Base-by-base conservation (phyloP, 2,113 vertebrate genomes). In the Zingel zingel region DNA sequence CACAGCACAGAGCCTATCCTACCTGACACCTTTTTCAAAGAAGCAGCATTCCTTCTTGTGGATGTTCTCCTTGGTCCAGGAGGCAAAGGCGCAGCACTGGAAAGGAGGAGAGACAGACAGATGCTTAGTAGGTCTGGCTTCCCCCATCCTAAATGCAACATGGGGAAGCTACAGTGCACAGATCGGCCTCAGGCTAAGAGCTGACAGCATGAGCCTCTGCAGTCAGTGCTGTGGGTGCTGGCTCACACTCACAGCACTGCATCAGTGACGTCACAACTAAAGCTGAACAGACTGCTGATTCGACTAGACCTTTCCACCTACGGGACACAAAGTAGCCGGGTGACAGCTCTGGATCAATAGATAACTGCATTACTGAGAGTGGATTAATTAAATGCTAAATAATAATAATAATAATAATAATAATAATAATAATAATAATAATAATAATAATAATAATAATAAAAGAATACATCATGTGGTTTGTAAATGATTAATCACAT, bases 41-140 rank as follows among this genome's bases (percentile, higher is more conserved):
- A 96, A 95, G 61, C 91, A 66, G 21, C 98, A 99, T 57, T 96
- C 95, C 88, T 96, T 99, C 94, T 97, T 99, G 59, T n/a, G 86
- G 90, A 99, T 95, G 61, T 96, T 97, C 13, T 95, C 86, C 45
- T 79, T 94, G 76, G 98, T 95, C 98, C 97, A 99, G 0, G 93
- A 89, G 47, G 90, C 78, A 1, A 96, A 77, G 3, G 64, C 21
- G 43, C 15, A 18, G 27, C 64, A 88, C 94, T 96, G 95, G 58
- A 92, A 84, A 23, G 25, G 25, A 25, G 81, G 74, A 59, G 89
- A 91, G 15, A 71, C 2, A 82, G 66, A 51, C 2, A 91, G 21
- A 45, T 74, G 50, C 65, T 89, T 85, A 59, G 79, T 39, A 30
- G 47, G 12, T 77, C 45, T 82, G 67, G 47, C 47, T 18, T 90